Evolutionary conservation across 2,113 vertebrate genomes (phyloP).

Genomic region (Holacanthus passer): DNA sequence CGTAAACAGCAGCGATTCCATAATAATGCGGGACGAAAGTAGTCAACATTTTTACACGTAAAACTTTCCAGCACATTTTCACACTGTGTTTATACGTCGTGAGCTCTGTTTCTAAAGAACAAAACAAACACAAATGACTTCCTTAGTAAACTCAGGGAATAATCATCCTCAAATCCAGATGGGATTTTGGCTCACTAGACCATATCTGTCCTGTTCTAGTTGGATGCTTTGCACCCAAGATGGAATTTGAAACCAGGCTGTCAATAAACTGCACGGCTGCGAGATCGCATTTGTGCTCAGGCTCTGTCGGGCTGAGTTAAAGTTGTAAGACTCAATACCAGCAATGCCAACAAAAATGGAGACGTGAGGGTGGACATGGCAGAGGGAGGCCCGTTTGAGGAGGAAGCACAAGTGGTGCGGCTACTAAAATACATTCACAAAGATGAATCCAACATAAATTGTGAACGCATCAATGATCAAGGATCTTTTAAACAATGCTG

Average conservation of each 20-base stretch:
- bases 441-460: neutral
- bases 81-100: neutral
- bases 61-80: conserved; percentile 1
- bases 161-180: conserved; percentile 47
- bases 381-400: neutral
- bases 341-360: conserved; percentile 29
- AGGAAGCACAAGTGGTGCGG: neutral
- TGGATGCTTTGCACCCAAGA: conserved; percentile 51
- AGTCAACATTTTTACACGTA: neutral
- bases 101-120: conserved; percentile 17
- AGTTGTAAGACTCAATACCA: conserved; percentile 45
- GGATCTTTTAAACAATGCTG: neutral
- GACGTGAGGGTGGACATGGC: neutral
- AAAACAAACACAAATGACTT: conserved; percentile 24
- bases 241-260: conserved; percentile 64
- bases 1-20: conserved; percentile 8
- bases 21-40: conserved; percentile 16
- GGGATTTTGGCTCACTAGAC: conserved; percentile 52
- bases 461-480: neutral
- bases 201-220: conserved; percentile 55
- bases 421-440: neutral
- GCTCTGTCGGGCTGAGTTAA: conserved; percentile 41
- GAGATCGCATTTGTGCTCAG: conserved; percentile 52
- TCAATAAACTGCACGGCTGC: conserved; percentile 47
- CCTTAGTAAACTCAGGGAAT: conserved; percentile 31